Base-by-base conservation (phyloP, 2,888 invertebrate species). In the Saturnia pavonia region DNA sequence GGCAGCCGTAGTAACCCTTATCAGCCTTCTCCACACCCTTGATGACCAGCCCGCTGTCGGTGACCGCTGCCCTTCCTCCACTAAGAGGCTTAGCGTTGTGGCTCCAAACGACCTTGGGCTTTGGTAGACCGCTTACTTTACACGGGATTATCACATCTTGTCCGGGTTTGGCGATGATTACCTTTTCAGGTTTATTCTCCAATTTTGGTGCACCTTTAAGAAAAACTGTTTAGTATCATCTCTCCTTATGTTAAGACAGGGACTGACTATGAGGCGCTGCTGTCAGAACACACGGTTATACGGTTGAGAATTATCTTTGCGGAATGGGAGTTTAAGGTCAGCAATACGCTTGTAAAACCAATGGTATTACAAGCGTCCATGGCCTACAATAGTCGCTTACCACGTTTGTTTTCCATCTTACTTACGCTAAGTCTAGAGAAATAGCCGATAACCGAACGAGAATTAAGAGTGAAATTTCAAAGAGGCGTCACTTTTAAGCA, bases 1-100 rank as follows among this genome's bases (percentile, higher is more conserved):
- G 76, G 74, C 92, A 92, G 1, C 90, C 92, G 68, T 92, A 92
- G 69, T 91, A 91, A 0, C 92, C 92, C 1, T 77, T 78, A 71
- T 90, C 87, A 1, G 71, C 70, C 42, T 85, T 84, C 71, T 85
- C 81, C 0, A 83, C 83, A 9, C 83, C 84, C 65, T 81, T 84
- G 11, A 92, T 85, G 19, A 78, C 80, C 45, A 91, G 76, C 0
- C 85, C 85, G 0, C 83, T 82, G 16, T 81, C 78, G 25, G 74
- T 74, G 22, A 82, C 75, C 6, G 73, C 65, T 0, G 82, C 40
- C 7, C 80, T 75, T 0, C 79, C 78, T 40, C 70, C 76, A n/a
- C 77, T 70, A 9, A 90, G 63, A 0, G 82, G 78, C 7, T 85
- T 80, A 0, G 86, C 81, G 76, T 92, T 91, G 78, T 78, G 84